Base-by-base conservation (phyloP, 2,888 invertebrate species). In the Antheraea assamensis region DNA sequence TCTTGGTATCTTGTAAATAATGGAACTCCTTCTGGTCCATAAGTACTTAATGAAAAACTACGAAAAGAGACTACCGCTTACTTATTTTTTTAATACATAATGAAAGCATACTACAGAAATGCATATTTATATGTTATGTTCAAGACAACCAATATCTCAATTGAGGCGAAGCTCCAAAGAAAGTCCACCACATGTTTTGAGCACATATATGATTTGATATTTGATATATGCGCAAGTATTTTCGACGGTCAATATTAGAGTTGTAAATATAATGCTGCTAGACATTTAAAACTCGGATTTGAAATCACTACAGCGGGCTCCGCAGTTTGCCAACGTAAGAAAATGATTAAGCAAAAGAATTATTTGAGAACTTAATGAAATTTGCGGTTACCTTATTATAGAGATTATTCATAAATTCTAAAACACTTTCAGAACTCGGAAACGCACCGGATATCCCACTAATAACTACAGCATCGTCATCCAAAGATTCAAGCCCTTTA, bases 391-490 rank as follows among this genome's bases (percentile, higher is more conserved):
- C 95, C 82, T 96, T 96, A 80, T 96, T 95, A 79, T 96, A 95
- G 19, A 97, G 90, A 79, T 96, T 96, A 3, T 95, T 87, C 85
- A 93, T 88, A 61, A 97, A 96, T 79, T 97, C 95, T 68, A 94
- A 88, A 73, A 97, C 93, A 83, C 96, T 96, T 55, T 95, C 95
- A 0, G 96, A 96, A 78, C 96, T 96, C 0, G 98, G 97, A 83
- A 96, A 96, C 73, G 95, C 85, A 27, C 96, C 96, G 5, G 96
- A 90, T 31, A 96, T 89, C 8, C 96, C 96, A 74, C 95, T 90
- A 76, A 96, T 95, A 21, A 96, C 95, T 24, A 96, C 88, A 80
- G 96, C 95, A 74, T 95, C 95, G 10, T 94, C 95, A 31, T 77
- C 58, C 17, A 72, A 30, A 35, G 3, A 35, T 19, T n/a, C 35